These are phyloP conservation scores for Rhimphoctona megacephalus DNA, from an alignment of 2,888 invertebrate genomes.

Conservation along the genomic window DNA sequence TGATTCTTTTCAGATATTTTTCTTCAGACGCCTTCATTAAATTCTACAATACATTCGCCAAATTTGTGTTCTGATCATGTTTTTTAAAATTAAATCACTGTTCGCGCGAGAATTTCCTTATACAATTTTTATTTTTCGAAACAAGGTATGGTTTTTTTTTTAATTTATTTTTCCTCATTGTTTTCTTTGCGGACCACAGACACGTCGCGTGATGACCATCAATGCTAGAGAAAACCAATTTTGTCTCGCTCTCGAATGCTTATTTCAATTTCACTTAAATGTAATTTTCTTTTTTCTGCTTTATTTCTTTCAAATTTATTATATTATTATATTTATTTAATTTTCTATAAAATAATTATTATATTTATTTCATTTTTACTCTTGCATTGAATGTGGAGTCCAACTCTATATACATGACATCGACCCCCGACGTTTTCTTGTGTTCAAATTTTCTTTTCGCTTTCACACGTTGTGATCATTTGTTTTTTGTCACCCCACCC, in stretches of 20 bases:
- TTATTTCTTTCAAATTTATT: slow-evolving; percentile 13
- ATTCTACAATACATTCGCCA: slow-evolving; percentile 48
- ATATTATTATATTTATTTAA: no score
- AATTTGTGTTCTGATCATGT: slow-evolving; percentile 20
- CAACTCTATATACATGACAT: slow-evolving; percentile 78
- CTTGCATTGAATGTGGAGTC: slow-evolving; percentile 69
- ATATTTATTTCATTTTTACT: slow-evolving; percentile 36
- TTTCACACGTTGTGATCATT: slow-evolving; percentile 30
- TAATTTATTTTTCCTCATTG: no score
- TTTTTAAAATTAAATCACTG: slow-evolving; percentile 47
- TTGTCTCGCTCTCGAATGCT: slow-evolving; percentile 10
- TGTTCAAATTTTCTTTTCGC: slow-evolving; percentile 35
- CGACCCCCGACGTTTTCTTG: slow-evolving; percentile 71
- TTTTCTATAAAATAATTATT: no score
- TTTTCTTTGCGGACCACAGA: slow-evolving; percentile 59
- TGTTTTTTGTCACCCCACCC: neutral
- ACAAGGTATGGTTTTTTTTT: slow-evolving; percentile 40
- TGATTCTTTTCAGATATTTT: slow-evolving; percentile 7
- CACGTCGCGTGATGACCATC: slow-evolving; percentile 48
- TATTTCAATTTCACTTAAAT: neutral
- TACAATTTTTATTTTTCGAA: slow-evolving; percentile 48
- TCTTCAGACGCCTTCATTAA: neutral
- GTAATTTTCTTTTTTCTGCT: slow-evolving; percentile 10
- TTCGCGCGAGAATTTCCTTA: slow-evolving; percentile 59
- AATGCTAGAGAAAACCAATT: slow-evolving; percentile 44